Evolutionary conservation across 1,140 invertebrate species (phyloP).

Genomic region (Thaumetopoea pityocampa): DNA sequence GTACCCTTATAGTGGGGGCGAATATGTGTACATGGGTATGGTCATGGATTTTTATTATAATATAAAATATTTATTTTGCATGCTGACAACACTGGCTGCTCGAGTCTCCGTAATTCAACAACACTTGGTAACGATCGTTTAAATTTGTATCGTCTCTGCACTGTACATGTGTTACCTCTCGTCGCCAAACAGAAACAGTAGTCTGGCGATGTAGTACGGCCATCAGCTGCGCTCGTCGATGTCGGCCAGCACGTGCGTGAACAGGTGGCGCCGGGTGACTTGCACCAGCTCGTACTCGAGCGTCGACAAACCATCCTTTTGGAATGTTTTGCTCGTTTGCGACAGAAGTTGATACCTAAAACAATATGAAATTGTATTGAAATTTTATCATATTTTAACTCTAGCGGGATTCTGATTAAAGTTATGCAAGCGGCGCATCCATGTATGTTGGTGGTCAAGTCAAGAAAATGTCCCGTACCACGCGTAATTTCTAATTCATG

Average conservation of each 20-base stretch:
- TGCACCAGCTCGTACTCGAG: conserved; percentile 88
- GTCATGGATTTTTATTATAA: too few species aligned
- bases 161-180: conserved; percentile 36
- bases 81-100: conserved; percentile 9
- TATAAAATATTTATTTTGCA: not conserved
- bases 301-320: conserved; percentile 90
- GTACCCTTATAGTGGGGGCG: too few species aligned
- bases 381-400: not conserved
- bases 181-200: conserved; percentile 75
- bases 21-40: too few species aligned
- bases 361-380: conserved; percentile 18
- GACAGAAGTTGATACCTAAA: conserved; percentile 89
- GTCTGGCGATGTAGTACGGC: conserved; percentile 72
- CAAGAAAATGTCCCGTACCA: too few species aligned
- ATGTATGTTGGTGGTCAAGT: too few species aligned
- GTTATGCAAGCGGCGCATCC: too few species aligned
- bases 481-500: too few species aligned
- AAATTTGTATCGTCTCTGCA: not conserved
- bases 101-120: conserved; percentile 6
- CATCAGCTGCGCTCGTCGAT: conserved; percentile 76
- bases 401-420: too few species aligned
- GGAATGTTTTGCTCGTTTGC: conserved; percentile 87
- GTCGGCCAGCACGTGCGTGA: conserved; percentile 86
- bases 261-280: conserved; percentile 82
- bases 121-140: conserved; percentile 10